Evolutionary conservation across 2,113 vertebrate genomes (phyloP).

Genomic region (Anhinga anhinga): DNA sequence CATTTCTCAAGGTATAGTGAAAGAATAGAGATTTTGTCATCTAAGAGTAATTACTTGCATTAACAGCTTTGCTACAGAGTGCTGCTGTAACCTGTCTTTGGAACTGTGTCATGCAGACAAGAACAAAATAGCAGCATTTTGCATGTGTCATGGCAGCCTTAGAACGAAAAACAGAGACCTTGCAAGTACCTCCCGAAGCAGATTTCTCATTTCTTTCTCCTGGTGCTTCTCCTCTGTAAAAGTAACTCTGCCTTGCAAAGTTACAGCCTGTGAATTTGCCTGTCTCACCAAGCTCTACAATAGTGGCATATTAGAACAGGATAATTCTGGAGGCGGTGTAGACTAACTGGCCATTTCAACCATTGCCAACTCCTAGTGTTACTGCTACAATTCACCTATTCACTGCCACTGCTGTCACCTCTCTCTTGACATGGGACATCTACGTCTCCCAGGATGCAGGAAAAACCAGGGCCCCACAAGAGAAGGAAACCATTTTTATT

Average conservation of each 20-base stretch:
- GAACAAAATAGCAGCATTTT: background rate
- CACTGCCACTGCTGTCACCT: background rate
- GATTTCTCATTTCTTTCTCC: background rate
- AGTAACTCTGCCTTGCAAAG: background rate
- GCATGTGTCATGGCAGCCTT: background rate
- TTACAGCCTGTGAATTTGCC: background rate
- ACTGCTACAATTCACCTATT: background rate
- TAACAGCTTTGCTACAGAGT: conserved; percentile 15
- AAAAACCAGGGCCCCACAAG: background rate
- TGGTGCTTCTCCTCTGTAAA: background rate
- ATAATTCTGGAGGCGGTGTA: background rate
- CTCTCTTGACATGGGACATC: background rate
- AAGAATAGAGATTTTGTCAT: conserved; percentile 37
- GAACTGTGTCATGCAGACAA: background rate
- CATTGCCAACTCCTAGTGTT: background rate
- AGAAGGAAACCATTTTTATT: background rate
- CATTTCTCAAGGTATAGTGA: conserved; percentile 51
- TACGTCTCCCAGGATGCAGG: background rate
- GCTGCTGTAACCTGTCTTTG: background rate
- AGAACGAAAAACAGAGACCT: background rate
- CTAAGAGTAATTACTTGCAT: conserved; percentile 47
- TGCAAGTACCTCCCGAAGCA: background rate
- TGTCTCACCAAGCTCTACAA: background rate
- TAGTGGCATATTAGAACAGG: background rate
- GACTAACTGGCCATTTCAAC: background rate